A percentile compares a stretch with the other conserved stretches of the same genome.
phyloP scores from a whole-genome alignment of 1,140 invertebrate genomes.

The Platyscapa corneri region DNA sequence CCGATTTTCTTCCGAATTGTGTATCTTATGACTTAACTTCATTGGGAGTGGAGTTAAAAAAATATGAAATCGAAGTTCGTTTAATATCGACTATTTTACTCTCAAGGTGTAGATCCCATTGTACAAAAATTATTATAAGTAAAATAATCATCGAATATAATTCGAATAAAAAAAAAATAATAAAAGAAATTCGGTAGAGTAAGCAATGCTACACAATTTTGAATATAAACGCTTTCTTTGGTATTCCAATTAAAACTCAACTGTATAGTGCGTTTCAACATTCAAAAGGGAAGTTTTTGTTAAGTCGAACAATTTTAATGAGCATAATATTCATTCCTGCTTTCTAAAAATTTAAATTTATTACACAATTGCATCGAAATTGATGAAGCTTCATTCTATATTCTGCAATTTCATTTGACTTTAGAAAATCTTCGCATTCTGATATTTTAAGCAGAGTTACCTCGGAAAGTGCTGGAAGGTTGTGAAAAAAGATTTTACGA shows the following conservation, averaged over 20 bases:
- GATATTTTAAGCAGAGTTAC: background rate
- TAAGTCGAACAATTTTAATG: background rate
- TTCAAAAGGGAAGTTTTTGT: background rate
- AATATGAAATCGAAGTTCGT: too few relatives aligned
- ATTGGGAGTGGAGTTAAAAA: background rate
- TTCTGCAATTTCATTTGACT: background rate
- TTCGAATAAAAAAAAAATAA: too few relatives aligned
- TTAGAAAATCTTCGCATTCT: background rate
- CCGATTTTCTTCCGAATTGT: background rate
- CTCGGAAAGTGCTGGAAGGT: background rate
- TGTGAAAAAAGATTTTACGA: background rate
- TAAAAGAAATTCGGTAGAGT: background rate
- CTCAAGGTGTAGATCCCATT: too few relatives aligned
- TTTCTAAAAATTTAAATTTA: background rate
- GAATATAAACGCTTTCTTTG: background rate
- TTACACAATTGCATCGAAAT: background rate
- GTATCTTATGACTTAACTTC: background rate
- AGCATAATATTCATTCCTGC: background rate
- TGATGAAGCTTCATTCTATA: background rate
- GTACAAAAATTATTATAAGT: too few relatives aligned
- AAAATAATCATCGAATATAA: too few relatives aligned
- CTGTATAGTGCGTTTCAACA: background rate
- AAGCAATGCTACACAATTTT: background rate
- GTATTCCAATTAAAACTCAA: background rate
- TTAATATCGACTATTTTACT: too few relatives aligned